Conservation (phyloP, 2,113 vertebrate species). For the Salvelinus namaycush region DNA sequence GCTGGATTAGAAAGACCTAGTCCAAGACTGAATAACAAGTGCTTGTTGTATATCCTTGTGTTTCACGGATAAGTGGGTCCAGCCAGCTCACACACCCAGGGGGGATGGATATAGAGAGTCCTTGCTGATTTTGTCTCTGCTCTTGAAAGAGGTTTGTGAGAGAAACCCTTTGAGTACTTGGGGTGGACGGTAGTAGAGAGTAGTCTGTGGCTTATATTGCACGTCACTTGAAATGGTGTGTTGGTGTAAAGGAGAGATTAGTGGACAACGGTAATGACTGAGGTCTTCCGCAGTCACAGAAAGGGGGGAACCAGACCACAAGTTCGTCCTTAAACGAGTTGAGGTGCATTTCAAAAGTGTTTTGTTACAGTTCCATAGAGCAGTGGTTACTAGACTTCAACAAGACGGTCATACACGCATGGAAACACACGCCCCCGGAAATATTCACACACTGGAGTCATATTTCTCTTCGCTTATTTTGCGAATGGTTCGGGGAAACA, state of each 20-base stretch:
- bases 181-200: conserved; percentile 66
- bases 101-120: conserved; percentile 27
- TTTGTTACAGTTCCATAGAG: conserved; percentile 61
- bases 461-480: conserved; percentile 61
- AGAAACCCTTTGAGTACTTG: not conserved
- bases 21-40: conserved; percentile 61
- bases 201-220: conserved; percentile 78
- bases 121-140: conserved; percentile 50
- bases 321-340: conserved; percentile 34
- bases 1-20: conserved; percentile 28
- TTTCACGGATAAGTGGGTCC: conserved; percentile 48
- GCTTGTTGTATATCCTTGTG: conserved; percentile 63
- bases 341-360: conserved; percentile 58
- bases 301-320: conserved; percentile 52
- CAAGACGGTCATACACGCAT: conserved; percentile 32
- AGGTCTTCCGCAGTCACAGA: conserved; percentile 50
- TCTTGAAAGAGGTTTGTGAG: conserved; percentile 4
- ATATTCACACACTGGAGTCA: conserved; percentile 56
- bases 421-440: conserved; percentile 18
- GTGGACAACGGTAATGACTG: conserved; percentile 37
- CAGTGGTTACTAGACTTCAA: conserved; percentile 60
- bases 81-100: conserved; percentile 45
- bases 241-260: conserved; percentile 14
- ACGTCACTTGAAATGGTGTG: conserved; percentile 64
- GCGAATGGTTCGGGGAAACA: conserved; percentile 59